Conservation (phyloP, 1,140 invertebrate species). For the Melipona quadrifasciata region DNA sequence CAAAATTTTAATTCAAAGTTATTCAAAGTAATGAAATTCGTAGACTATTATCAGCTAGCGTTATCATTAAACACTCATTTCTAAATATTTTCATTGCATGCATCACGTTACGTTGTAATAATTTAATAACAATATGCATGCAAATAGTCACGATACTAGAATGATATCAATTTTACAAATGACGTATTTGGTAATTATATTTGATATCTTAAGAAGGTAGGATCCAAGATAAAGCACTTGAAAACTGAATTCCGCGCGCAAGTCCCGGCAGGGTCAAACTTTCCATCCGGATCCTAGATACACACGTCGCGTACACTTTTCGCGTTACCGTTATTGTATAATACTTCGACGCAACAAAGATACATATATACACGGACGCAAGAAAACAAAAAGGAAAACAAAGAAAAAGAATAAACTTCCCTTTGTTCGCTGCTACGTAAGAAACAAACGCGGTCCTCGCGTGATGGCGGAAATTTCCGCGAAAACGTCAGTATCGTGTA, state of each 20-base stretch:
- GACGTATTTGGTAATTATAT: conserved; percentile 5
- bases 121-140: conserved; percentile 31
- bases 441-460: neutral
- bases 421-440: neutral
- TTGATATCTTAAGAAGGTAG: conserved; percentile 1
- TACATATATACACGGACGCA: no score
- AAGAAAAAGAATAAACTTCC: neutral
- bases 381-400: neutral
- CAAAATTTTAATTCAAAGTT: conserved; percentile 8
- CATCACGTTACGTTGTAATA: conserved; percentile 13
- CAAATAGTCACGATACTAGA: neutral
- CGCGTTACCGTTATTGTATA: neutral
- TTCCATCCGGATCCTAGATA: neutral
- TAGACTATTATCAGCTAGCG: neutral
- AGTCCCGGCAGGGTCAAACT: conserved; percentile 36
- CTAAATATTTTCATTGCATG: conserved; percentile 30
- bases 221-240: conserved; percentile 1
- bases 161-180: conserved; percentile 19
- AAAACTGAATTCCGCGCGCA: conserved; percentile 1
- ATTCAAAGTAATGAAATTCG: conserved; percentile 30
- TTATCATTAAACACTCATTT: conserved; percentile 28
- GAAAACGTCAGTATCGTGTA: neutral
- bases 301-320: no score
- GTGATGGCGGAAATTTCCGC: neutral
- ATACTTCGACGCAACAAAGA: no score